Percentiles rank a stretch among this genome's conserved stretches.
phyloP scores from a whole-genome alignment of 2,797 vertebrate species.

The Lates japonicus region DNA sequence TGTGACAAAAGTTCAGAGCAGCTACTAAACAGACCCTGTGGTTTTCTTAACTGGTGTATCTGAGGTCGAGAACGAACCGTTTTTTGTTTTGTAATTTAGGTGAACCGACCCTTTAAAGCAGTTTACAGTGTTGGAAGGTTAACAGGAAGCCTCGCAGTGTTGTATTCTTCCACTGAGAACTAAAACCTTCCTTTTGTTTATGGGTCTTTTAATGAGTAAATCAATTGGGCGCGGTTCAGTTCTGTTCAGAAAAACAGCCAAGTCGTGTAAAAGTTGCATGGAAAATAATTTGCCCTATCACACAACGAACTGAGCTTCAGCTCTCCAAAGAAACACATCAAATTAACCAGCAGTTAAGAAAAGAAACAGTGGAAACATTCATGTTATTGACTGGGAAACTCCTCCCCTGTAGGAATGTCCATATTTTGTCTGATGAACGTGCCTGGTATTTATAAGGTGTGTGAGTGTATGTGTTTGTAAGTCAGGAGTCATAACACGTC shows the following conservation, averaged over 20 bases:
- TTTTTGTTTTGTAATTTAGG: neutral
- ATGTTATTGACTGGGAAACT: neutral
- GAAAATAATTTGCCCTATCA: constrained; percentile 5
- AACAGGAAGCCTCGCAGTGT: neutral
- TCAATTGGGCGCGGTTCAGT: neutral
- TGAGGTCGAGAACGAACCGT: neutral
- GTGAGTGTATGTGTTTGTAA: constrained; percentile 25
- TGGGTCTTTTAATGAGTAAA: constrained; percentile 19
- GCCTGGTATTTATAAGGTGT: constrained; percentile 12
- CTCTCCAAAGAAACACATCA: neutral
- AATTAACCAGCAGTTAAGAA: constrained; percentile 3
- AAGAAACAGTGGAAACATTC: neutral
- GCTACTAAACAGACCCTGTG: neutral
- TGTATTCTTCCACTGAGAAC: neutral
- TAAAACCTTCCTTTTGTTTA: constrained; percentile 31
- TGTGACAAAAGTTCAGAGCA: neutral
- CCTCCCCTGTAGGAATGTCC: neutral
- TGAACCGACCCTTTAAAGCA: neutral
- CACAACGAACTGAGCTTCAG: neutral
- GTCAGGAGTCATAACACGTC: constrained; percentile 28
- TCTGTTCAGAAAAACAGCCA: constrained; percentile 7
- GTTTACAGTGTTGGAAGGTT: neutral
- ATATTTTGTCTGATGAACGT: neutral
- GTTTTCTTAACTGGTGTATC: neutral
- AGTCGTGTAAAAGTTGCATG: neutral